Percentiles rank a stretch among this genome's conserved stretches.
Evolutionary conservation across 64 coral and sea anemone species (phyloP).

Genomic region (Montipora sp.): DNA sequence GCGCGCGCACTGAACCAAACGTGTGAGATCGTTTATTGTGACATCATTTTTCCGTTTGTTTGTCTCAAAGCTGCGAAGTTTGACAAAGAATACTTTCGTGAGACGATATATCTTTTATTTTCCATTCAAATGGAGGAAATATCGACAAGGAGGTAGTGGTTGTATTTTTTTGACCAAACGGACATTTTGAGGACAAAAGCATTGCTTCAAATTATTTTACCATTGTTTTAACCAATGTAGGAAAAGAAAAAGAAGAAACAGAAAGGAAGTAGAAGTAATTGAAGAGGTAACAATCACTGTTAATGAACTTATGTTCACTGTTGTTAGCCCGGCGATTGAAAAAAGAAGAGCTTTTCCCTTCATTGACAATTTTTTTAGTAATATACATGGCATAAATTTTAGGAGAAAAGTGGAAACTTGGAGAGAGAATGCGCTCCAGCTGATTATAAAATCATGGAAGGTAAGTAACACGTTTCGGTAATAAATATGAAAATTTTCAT

Average conservation of each 20-base stretch:
- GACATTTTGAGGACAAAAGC: background rate
- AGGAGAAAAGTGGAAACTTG: background rate
- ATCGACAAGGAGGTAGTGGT: background rate
- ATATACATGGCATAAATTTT: background rate
- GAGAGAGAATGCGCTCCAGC: slow-evolving; percentile 27
- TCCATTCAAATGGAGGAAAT: background rate
- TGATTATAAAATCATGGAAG: slow-evolving; percentile 42
- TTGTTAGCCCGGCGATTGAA: no score
- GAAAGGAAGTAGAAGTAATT: background rate
- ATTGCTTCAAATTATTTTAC: background rate
- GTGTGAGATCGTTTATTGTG: background rate
- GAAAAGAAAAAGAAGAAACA: slow-evolving; percentile 14
- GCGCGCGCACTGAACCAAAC: background rate
- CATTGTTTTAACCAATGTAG: background rate
- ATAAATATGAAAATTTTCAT: background rate
- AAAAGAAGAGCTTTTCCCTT: no score
- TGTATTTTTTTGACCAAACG: background rate
- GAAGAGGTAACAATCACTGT: background rate
- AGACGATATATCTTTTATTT: no score
- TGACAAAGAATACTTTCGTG: background rate
- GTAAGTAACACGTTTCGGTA: background rate
- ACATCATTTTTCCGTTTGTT: background rate
- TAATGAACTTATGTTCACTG: background rate
- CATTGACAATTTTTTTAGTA: no score
- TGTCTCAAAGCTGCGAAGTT: background rate